Evolutionary conservation across 2,797 vertebrate genomes (phyloP), one percentile per base, ranked within the genome.

Genomic region (Myotis vivesi): DNA sequence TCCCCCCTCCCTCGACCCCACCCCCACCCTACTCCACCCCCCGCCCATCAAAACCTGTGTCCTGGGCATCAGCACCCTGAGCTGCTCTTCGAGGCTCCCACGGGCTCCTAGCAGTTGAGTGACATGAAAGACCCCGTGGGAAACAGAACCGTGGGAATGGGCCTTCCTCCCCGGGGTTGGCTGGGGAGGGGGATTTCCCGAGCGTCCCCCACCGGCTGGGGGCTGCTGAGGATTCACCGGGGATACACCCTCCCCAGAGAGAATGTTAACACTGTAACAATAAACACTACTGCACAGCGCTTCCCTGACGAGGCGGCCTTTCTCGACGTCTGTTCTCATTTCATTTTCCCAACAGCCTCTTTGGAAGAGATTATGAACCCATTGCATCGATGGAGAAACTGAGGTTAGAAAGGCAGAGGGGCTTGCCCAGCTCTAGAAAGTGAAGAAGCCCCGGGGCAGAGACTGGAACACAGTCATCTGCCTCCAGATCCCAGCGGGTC

Each of bases 251-350:
- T 30, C 12, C 25, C 12, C 59, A 62, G 59, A 7, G 28, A 62
- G 59, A 15, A 30, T 6, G 2, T 30, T 97, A 96, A 96, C 96
- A 90, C 92, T 36, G 80, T 97, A 94, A 97, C 93, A 97, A 97
- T 97, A 97, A 97, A 97, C 7, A 33, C 92, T 66, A 88, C 90
- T 33, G 59, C 41, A 23, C 84, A 51, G 69, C 1, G 0, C 68
- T 71, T 41, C 7, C 3, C 0, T 15, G 30, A 17, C 0, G 13
- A 59, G 19, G 23, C 28, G 28, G 41, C 46, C 86, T 89, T 68
- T 68, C 55, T 36, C 62, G 25, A 0, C 20, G 3, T 7, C 13
- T 30, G 17, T 38, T 71, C 57, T 89, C 41, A 5, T 55, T 44
- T 36, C 4, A 25, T 73, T 57, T 57, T 71, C n/a, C 90, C 92